Percentiles rank a stretch among this genome's conserved stretches.
Conservation (phyloP, 2,113 vertebrate species). For the Neogobius melanostomus region DNA sequence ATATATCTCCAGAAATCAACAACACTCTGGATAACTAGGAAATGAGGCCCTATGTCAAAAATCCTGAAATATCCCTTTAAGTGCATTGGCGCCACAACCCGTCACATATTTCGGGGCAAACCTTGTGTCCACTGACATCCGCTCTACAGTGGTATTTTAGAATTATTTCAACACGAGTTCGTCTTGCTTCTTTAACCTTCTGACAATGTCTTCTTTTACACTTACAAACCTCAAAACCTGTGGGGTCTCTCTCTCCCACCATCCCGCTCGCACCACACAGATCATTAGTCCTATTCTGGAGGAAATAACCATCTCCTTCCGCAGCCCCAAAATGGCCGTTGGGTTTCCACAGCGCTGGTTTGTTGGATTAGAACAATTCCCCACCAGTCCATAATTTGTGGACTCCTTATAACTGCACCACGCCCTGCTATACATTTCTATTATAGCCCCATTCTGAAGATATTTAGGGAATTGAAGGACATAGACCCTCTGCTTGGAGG, state of each 20-base stretch:
- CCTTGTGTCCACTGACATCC: background rate
- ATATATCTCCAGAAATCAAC: too few species aligned
- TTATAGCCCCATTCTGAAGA: conserved; percentile 67
- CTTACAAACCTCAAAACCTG: conserved; percentile 24
- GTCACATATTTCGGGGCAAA: too few species aligned
- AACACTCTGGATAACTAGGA: too few species aligned
- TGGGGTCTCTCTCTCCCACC: conserved; percentile 5
- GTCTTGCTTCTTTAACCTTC: background rate
- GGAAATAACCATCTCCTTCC: conserved; percentile 62
- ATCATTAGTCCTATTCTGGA: conserved; percentile 42
- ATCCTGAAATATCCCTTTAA: too few species aligned
- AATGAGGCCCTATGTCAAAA: too few species aligned
- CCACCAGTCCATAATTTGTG: conserved; percentile 79
- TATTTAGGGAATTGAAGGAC: conserved; percentile 57
- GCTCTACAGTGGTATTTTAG: background rate
- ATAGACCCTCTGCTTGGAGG: conserved; percentile 26
- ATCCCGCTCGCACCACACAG: conserved; percentile 13
- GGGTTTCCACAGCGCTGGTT: conserved; percentile 65
- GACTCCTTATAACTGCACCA: conserved; percentile 66
- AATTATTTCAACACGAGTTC: background rate
- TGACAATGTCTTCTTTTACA: background rate
- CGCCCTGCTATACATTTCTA: conserved; percentile 75
- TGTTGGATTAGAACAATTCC: conserved; percentile 76
- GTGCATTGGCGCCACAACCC: too few species aligned
- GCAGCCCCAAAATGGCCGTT: conserved; percentile 69